Conservation (phyloP, 2,113 vertebrate genomes). For the Menura novaehollandiae region DNA sequence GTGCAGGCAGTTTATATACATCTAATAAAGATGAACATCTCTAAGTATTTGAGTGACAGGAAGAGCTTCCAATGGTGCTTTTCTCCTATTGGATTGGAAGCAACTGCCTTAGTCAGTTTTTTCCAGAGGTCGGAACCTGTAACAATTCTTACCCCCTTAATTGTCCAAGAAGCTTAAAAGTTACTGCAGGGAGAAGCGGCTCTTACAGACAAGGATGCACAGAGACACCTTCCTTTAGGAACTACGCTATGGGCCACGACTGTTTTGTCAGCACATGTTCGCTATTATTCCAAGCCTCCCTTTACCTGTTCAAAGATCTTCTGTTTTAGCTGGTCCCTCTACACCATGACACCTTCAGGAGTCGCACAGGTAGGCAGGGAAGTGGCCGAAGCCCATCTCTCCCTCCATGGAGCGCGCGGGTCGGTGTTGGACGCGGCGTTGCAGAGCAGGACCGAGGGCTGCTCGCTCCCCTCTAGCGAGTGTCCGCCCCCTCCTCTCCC, state of each 20-base stretch:
- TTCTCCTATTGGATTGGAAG: background rate
- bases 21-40: background rate
- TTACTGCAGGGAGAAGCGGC: background rate
- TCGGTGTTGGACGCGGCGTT: background rate
- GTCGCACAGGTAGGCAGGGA: accelerated
- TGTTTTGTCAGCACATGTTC: background rate
- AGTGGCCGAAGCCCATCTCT: accelerated
- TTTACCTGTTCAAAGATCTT: background rate
- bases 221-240: background rate
- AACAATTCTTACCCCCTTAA: background rate
- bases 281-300: background rate
- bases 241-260: accelerated
- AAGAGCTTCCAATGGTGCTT: background rate
- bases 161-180: background rate
- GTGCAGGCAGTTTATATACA: background rate
- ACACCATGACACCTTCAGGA: accelerated
- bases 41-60: background rate
- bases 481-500: background rate
- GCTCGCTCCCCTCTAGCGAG: background rate
- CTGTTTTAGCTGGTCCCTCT: background rate
- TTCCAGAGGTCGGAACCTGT: background rate
- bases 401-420: accelerated
- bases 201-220: accelerated
- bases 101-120: background rate
- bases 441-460: background rate